These are phyloP conservation scores for Agrilus planipennis DNA, from an alignment of 1,140 invertebrate species.

Conservation along the genomic window DNA sequence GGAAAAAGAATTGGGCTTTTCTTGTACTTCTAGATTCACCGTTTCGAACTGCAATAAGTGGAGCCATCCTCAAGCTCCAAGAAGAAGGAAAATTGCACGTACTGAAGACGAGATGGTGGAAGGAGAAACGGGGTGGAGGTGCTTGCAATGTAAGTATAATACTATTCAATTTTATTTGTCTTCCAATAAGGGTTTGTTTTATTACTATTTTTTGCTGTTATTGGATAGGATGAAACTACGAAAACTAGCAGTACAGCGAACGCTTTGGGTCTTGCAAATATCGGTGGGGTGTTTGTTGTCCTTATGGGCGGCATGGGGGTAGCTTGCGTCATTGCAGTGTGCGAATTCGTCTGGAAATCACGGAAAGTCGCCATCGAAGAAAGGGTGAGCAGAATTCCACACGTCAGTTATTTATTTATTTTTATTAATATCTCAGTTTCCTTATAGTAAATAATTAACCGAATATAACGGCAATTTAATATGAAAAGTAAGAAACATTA, in stretches of 20 bases:
- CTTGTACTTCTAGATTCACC: constrained; percentile 62
- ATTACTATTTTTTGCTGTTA: not conserved
- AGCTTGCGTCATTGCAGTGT: constrained; percentile 76
- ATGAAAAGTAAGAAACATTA: not conserved
- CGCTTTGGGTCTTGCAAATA: constrained; percentile 79
- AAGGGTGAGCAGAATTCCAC: constrained; percentile 53
- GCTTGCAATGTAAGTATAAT: constrained; percentile 61
- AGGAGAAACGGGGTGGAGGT: constrained; percentile 75
- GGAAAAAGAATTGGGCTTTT: no score
- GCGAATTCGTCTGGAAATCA: constrained; percentile 90
- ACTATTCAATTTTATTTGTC: not conserved
- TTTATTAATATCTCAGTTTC: no score
- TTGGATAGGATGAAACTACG: constrained; percentile 60
- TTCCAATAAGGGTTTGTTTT: not conserved
- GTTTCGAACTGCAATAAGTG: constrained; percentile 74
- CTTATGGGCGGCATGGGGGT: constrained; percentile 83
- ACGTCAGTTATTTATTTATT: constrained; percentile 36
- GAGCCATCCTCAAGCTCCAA: constrained; percentile 81
- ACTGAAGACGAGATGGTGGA: constrained; percentile 93
- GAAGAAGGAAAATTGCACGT: constrained; percentile 86
- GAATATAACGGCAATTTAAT: not conserved
- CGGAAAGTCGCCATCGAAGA: constrained; percentile 83
- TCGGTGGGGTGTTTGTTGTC: constrained; percentile 92
- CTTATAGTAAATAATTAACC: not conserved
- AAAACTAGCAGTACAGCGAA: constrained; percentile 74